Conservation (phyloP, 2,888 invertebrate species). For the Sesia apiformis region DNA sequence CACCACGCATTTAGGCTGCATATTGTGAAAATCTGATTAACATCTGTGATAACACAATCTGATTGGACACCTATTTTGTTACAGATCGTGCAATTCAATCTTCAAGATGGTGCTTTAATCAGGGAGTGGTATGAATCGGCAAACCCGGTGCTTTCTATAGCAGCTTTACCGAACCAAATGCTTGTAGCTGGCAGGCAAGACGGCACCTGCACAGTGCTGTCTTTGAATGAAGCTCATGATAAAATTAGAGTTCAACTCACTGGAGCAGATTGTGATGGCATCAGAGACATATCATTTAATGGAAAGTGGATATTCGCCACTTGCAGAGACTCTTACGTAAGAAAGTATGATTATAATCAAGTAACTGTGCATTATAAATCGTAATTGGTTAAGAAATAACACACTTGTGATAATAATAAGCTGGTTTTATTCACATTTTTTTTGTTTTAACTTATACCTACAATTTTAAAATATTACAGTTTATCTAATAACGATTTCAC, state of each 20-base stretch:
- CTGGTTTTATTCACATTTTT: neutral
- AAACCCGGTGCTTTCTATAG: conserved; percentile 70
- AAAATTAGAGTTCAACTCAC: conserved; percentile 71
- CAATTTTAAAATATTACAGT: too few relatives aligned
- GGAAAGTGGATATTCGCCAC: conserved; percentile 76
- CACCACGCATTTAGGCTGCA: too few relatives aligned
- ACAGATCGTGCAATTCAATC: conserved; percentile 43
- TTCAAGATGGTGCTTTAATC: conserved; percentile 36
- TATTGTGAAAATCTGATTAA: too few relatives aligned
- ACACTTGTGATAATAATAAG: neutral
- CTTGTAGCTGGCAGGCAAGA: conserved; percentile 77
- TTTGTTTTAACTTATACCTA: neutral
- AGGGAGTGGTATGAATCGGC: conserved; percentile 71
- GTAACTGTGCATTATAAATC: conserved; percentile 62
- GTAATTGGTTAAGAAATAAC: neutral
- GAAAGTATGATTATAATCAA: conserved; percentile 77
- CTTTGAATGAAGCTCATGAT: conserved; percentile 42
- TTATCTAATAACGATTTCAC: too few relatives aligned
- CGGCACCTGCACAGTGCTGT: conserved; percentile 75
- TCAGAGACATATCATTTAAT: conserved; percentile 76
- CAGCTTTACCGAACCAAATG: conserved; percentile 57
- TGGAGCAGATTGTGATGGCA: conserved; percentile 81
- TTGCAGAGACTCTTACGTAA: conserved; percentile 76
- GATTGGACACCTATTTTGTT: conserved; percentile 9
- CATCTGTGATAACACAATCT: too few relatives aligned